A percentile compares a stretch with the other conserved stretches of the same genome.
Evolutionary conservation across 2,797 vertebrate species (phyloP).

Genomic region (Nannoperca obscura): DNA sequence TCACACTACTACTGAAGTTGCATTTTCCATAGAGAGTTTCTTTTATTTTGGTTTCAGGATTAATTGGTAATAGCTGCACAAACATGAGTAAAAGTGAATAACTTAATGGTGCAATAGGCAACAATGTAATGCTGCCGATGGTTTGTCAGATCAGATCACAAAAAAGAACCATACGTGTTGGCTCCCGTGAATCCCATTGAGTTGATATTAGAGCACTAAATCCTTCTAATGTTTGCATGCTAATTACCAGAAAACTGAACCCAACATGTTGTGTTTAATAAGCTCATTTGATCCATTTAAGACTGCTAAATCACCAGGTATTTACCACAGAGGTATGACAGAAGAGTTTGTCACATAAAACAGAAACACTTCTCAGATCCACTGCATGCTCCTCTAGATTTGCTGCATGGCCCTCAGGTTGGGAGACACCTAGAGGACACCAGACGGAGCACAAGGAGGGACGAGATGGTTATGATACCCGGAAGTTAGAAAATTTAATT

Average conservation of each 20-base stretch:
- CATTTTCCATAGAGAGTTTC: background rate
- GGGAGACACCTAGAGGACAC: conserved; percentile 89
- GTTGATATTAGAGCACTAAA: conserved; percentile 16
- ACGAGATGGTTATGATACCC: conserved; percentile 4
- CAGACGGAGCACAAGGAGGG: conserved; percentile 29
- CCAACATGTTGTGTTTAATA: conserved; percentile 19
- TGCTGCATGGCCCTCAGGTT: conserved; percentile 92
- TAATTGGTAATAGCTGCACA: conserved; percentile 43
- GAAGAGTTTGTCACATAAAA: conserved; percentile 12
- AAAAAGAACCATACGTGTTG: background rate
- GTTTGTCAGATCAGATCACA: background rate
- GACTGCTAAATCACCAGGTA: background rate
- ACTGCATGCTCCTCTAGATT: conserved; percentile 76
- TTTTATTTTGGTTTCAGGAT: background rate
- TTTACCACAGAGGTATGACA: conserved; percentile 19
- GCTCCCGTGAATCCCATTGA: conserved; percentile 13
- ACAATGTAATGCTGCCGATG: background rate
- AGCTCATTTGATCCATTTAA: conserved; percentile 17
- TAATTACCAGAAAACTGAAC: conserved; percentile 35
- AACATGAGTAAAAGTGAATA: conserved; percentile 14
- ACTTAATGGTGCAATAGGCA: conserved; percentile 9
- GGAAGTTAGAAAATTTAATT: conserved; percentile 20
- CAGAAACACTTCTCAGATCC: conserved; percentile 30
- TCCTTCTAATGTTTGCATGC: conserved; percentile 26
- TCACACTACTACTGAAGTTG: background rate